phyloP scores from a whole-genome alignment of 2,888 invertebrate genomes.

The Lordiphosa fenestrarum region DNA sequence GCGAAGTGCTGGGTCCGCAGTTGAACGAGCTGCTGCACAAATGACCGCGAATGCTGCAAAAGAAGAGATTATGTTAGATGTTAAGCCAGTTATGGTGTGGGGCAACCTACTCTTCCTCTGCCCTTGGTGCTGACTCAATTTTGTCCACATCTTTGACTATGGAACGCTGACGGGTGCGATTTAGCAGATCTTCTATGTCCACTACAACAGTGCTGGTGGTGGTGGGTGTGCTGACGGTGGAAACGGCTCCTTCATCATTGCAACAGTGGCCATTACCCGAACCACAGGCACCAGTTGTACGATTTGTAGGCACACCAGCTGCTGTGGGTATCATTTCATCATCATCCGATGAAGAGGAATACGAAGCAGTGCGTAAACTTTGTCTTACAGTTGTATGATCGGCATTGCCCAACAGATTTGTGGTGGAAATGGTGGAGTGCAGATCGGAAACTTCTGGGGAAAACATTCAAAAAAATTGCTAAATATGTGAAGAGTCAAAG shows the following conservation, averaged over 20 bases:
- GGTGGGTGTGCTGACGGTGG: conserved; percentile 62
- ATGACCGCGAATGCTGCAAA: conserved; percentile 47
- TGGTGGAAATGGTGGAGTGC: conserved; percentile 77
- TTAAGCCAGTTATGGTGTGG: neutral
- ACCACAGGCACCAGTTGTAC: conserved; percentile 46
- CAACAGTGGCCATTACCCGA: conserved; percentile 76
- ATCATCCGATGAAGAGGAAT: conserved; percentile 77
- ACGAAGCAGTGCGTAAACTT: conserved; percentile 71
- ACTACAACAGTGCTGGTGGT: conserved; percentile 80
- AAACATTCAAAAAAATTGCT: neutral
- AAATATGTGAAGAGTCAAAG: neutral
- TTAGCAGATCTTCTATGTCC: conserved; percentile 85
- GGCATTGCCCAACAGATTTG: conserved; percentile 73
- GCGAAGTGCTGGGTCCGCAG: conserved; percentile 81
- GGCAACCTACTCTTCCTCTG: conserved; percentile 37
- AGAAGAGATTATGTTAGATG: neutral
- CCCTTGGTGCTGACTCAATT: conserved; percentile 47
- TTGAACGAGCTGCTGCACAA: conserved; percentile 82
- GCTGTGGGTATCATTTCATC: conserved; percentile 74
- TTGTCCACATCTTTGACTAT: conserved; percentile 39
- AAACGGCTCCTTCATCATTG: conserved; percentile 42
- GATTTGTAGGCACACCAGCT: conserved; percentile 31
- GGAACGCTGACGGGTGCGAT: conserved; percentile 53
- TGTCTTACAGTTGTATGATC: conserved; percentile 55
- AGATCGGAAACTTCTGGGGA: conserved; percentile 64